Evolutionary conservation across 2,888 invertebrate species (phyloP).

Genomic region (Calliphora vomitoria): DNA sequence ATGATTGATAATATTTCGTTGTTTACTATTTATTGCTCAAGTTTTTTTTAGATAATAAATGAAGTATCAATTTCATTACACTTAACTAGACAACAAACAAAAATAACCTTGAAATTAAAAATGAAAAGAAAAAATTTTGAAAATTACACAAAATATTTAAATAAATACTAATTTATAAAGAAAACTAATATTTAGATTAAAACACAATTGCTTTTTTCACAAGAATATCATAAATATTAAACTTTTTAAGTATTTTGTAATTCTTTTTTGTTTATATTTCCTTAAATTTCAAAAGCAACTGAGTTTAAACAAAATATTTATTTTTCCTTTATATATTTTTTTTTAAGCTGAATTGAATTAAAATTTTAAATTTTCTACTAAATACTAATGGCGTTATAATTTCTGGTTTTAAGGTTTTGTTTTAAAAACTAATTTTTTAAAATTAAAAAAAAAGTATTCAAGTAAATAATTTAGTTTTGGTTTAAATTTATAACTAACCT

Average conservation of each 20-base stretch:
- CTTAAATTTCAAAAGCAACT: not conserved
- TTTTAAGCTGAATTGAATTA: not conserved
- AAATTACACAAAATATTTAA: not conserved
- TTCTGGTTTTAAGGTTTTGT: slow-evolving; percentile 41
- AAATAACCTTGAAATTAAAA: slow-evolving; percentile 69
- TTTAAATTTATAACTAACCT: slow-evolving; percentile 53
- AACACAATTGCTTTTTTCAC: not conserved
- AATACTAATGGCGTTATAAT: slow-evolving; percentile 69
- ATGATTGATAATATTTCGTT: slow-evolving; percentile 77
- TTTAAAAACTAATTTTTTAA: slow-evolving; percentile 19
- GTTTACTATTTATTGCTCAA: slow-evolving; percentile 71
- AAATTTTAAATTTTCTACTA: slow-evolving; percentile 59
- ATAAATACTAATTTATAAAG: slow-evolving; percentile 10
- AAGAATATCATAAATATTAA: not conserved
- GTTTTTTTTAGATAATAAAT: slow-evolving; percentile 51
- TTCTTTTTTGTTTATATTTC: not conserved
- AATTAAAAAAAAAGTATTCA: not conserved
- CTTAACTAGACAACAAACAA: not conserved
- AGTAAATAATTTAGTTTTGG: not conserved
- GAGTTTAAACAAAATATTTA: not conserved
- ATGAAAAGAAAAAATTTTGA: slow-evolving; percentile 8
- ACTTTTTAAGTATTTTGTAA: not conserved
- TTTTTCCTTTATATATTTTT: slow-evolving; percentile 6
- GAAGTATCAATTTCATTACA: slow-evolving; percentile 19
- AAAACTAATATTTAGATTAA: not conserved